Percentiles rank a stretch among this genome's conserved stretches.
Evolutionary conservation across 1,140 invertebrate species (phyloP).

Genomic region (Diachasmimorpha longicaudata): DNA sequence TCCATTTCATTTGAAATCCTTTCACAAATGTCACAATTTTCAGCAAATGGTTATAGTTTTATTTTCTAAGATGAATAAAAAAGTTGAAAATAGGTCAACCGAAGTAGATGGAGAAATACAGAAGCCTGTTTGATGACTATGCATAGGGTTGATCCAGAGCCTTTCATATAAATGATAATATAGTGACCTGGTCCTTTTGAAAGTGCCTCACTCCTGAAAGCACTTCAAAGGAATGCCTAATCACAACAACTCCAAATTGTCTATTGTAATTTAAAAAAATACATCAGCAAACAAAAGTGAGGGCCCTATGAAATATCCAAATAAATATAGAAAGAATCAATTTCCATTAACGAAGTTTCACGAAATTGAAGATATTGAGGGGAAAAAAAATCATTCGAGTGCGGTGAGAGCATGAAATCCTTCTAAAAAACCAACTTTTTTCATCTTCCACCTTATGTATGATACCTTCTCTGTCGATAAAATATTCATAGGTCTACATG

Average conservation of each 20-base stretch:
- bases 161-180: slow-evolving; percentile 62
- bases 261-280: slow-evolving; percentile 39
- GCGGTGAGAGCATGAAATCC: slow-evolving; percentile 4
- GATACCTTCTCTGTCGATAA: slow-evolving; percentile 21
- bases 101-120: background rate
- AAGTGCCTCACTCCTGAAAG: slow-evolving; percentile 9
- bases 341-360: background rate
- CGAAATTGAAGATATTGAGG: background rate
- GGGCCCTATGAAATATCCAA: background rate
- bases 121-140: slow-evolving; percentile 47
- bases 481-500: slow-evolving; percentile 35
- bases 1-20: too few species aligned
- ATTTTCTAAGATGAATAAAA: background rate
- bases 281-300: background rate
- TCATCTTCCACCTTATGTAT: background rate
- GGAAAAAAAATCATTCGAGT: background rate
- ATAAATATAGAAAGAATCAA: background rate
- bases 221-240: slow-evolving; percentile 56
- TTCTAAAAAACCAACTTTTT: slow-evolving; percentile 32
- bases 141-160: slow-evolving; percentile 54
- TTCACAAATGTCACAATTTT: too few species aligned
- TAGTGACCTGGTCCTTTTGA: slow-evolving; percentile 27
- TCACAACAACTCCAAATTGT: slow-evolving; percentile 47
- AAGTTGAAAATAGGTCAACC: background rate
- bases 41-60: too few species aligned